Conservation (phyloP, 2,888 invertebrate genomes). For the Heliconius aoede region DNA sequence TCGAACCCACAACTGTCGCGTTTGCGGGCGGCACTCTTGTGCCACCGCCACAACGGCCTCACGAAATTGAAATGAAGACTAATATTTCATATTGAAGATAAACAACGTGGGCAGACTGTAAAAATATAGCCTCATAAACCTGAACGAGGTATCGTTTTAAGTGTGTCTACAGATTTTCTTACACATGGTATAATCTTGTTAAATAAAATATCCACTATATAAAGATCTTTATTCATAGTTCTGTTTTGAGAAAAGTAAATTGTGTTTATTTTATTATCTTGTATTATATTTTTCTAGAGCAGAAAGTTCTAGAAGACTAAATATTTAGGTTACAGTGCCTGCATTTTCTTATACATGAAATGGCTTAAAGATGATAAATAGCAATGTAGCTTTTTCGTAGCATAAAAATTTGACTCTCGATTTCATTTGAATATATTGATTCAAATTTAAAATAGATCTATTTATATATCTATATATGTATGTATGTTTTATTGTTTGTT, state of each 20-base stretch:
- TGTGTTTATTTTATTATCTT: background rate
- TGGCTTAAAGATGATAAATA: background rate
- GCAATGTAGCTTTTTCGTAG: background rate
- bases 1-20: no score
- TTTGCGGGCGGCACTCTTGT: no score
- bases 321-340: background rate
- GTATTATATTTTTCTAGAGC: background rate
- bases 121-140: slow-evolving; percentile 70
- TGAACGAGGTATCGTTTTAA: slow-evolving; percentile 58
- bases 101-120: slow-evolving; percentile 57
- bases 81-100: slow-evolving; percentile 66
- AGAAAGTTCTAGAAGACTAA: background rate
- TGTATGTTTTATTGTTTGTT: no score
- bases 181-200: slow-evolving; percentile 18
- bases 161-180: slow-evolving; percentile 59
- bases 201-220: slow-evolving; percentile 18
- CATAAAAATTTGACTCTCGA: background rate
- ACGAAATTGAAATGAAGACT: slow-evolving; percentile 60
- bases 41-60: no score
- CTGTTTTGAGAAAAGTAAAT: background rate
- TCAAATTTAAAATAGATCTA: no score
- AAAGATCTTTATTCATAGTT: background rate
- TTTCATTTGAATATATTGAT: no score
- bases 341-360: background rate
- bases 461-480: no score